Base-by-base conservation (phyloP, 2,113 vertebrate genomes). In the Mugil cephalus region DNA sequence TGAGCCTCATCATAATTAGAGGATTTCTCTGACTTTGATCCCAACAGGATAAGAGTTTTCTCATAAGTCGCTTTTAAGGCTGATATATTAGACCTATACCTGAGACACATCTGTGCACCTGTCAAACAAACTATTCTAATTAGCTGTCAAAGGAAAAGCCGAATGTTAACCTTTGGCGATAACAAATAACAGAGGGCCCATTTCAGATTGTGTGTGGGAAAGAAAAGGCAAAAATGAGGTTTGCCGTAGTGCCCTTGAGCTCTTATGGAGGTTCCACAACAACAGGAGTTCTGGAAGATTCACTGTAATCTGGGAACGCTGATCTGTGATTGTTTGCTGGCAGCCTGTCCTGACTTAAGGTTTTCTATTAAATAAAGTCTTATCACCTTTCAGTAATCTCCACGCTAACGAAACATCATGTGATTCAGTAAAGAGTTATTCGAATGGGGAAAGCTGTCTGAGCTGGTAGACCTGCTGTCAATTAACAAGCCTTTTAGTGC, bases 1-100 rank as follows among this genome's bases (percentile, higher is more conserved):
- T 78, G 63, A 87, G 74, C 43, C 72, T 86, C 78, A 58, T 90
- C 85, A 84, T 88, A 87, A 91, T 94, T 92, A 91, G 71, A 84
- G 75, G 78, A 84, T 76, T 81, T 69, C 61, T 74, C 74, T 84
- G 83, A 89, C 88, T 90, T 88, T 86, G 84, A 92, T 88, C 77
- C 3, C 59, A 60, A 3, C 5, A 30, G 1, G 61, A 73, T 72
- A 68, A 54, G 52, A 74, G 24, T 85, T 86, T 77, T 69, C 50
- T 73, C 40, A 63, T 67, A 74, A 69, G 65, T 62, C 46, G 36
- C 50, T 86, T 81, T 67, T 17, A 3, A 67, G 68, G 68, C 50
- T 89, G 78, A 85, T 60, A 21, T 79, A 78, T 80, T 82, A 74
- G 65, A 80, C 77, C 47, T 83, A n/a, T 64, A 77, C 65, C 76